Percentiles rank a stretch among this genome's conserved stretches.
phyloP scores from a whole-genome alignment of 2,113 vertebrate genomes.

The Alosa alosa region DNA sequence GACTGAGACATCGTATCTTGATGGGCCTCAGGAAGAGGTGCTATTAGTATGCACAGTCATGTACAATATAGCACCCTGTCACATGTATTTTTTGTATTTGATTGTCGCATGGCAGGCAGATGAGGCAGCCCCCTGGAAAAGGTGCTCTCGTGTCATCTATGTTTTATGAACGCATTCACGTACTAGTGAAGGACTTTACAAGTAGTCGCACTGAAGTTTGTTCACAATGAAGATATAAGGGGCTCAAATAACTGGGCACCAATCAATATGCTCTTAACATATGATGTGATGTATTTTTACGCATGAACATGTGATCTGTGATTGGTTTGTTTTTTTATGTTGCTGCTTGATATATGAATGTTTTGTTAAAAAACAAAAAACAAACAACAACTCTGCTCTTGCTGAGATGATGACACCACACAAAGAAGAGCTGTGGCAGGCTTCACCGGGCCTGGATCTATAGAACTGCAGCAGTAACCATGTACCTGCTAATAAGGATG shows the following conservation, averaged over 20 bases:
- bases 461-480: not conserved
- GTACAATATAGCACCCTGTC: not conserved
- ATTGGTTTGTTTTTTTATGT: not conserved
- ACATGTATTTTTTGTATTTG: constrained; percentile 3
- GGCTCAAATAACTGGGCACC: not conserved
- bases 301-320: not conserved
- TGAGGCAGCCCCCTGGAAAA: not conserved
- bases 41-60: not conserved
- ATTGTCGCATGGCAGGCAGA: not conserved
- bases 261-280: not conserved
- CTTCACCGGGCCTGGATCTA: not conserved
- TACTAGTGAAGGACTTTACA: not conserved
- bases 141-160: not conserved
- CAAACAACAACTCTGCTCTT: not conserved
- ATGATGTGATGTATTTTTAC: not conserved
- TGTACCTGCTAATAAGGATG: constrained; percentile 32
- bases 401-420: not conserved
- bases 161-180: not conserved
- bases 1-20: not conserved
- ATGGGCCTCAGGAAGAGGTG: not conserved
- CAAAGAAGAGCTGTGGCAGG: not conserved
- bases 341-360: not conserved
- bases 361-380: not conserved
- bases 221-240: not conserved
- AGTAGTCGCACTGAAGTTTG: not conserved